Conservation (phyloP, 2,797 vertebrate genomes). For the Cynopterus sphinx region DNA sequence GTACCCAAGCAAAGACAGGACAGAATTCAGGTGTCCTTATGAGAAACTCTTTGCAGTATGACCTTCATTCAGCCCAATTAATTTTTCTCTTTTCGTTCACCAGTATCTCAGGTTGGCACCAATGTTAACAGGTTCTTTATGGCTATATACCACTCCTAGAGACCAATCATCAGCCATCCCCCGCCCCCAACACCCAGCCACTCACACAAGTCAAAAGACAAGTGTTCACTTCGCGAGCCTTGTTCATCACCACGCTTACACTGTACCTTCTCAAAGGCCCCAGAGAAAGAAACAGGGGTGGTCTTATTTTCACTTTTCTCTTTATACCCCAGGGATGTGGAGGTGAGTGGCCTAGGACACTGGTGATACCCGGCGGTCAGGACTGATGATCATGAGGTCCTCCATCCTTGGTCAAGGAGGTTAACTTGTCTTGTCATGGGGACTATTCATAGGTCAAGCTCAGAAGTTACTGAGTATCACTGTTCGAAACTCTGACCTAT, state of each 20-base stretch:
- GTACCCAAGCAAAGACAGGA: not conserved
- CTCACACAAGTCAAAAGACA: not conserved
- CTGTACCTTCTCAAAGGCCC: not conserved
- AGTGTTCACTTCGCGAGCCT: not conserved
- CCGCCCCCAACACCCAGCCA: not conserved
- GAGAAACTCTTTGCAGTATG: not conserved
- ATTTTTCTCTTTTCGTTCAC: not conserved
- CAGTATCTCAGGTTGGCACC: not conserved
- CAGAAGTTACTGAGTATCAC: not conserved
- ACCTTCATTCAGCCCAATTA: not conserved
- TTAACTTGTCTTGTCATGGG: too few relatives aligned
- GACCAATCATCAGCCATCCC: not conserved
- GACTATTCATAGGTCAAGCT: not conserved
- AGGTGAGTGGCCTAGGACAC: not conserved
- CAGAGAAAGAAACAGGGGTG: not conserved
- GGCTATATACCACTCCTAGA: too few relatives aligned
- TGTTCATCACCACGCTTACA: not conserved
- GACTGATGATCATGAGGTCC: not conserved
- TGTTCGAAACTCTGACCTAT: not conserved
- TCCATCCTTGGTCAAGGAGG: not conserved
- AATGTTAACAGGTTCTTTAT: not conserved
- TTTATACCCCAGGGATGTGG: not conserved
- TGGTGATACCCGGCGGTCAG: not conserved
- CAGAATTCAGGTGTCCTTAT: not conserved
- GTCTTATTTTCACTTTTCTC: not conserved